A percentile compares a stretch with the other conserved stretches of the same genome.
Conservation (phyloP, 2,888 invertebrate species). For the Nineta flava region DNA sequence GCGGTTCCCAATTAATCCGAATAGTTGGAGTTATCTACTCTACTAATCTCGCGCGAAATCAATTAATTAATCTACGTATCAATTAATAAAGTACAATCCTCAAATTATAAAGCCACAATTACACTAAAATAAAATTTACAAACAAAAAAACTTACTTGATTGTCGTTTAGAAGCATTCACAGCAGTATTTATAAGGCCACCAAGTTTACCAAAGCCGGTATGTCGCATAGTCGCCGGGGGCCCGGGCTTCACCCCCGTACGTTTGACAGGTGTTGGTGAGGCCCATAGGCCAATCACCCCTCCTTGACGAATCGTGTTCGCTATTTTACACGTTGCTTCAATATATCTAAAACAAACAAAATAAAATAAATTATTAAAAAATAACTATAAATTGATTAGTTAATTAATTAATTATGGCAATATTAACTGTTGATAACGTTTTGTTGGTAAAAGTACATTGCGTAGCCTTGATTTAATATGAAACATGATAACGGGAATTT, state of each 20-base stretch:
- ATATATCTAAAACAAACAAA: conserved; percentile 7
- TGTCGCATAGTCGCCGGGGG: conserved; percentile 23
- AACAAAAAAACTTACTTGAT: conserved; percentile 13
- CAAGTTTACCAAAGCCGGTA: conserved; percentile 20
- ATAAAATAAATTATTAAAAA: conserved; percentile 3
- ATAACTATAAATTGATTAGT: neutral
- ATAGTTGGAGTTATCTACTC: no score
- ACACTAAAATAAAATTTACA: no score
- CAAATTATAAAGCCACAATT: no score
- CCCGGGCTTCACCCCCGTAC: conserved; percentile 7
- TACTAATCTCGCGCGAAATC: no score
- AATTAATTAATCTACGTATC: no score
- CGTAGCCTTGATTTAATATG: neutral
- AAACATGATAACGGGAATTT: neutral
- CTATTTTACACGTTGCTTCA: conserved; percentile 1
- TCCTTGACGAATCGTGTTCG: conserved; percentile 17
- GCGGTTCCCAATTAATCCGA: no score
- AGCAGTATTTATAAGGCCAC: conserved; percentile 23
- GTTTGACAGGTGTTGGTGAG: conserved; percentile 10
- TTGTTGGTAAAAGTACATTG: neutral
- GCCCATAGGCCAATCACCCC: conserved; percentile 22
- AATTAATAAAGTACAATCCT: no score
- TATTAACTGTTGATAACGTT: neutral
- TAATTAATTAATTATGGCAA: no score
- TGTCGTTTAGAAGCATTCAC: conserved; percentile 20